phyloP scores from a whole-genome alignment of 2,888 invertebrate genomes.

The Eurois occulta region DNA sequence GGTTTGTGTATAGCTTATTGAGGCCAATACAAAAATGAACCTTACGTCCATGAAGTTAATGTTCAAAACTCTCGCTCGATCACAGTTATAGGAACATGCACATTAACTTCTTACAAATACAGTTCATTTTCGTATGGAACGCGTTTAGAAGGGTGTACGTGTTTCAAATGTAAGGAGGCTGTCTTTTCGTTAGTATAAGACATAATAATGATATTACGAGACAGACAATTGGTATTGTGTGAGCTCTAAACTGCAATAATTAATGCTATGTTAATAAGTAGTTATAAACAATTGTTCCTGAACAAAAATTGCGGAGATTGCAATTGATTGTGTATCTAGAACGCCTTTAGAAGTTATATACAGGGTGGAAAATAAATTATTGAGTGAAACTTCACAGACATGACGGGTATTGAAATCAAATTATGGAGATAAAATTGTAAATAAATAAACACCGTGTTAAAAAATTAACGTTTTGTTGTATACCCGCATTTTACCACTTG shows the following conservation, averaged over 20 bases:
- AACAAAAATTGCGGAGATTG: not conserved
- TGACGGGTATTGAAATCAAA: too few species aligned
- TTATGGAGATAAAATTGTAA: too few species aligned
- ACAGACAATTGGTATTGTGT: slow-evolving; percentile 18
- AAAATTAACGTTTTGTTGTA: too few species aligned
- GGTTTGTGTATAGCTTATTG: not conserved
- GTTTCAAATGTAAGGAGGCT: not conserved
- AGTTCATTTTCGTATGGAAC: not conserved
- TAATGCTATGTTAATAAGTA: slow-evolving; percentile 45
- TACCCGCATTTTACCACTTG: too few species aligned
- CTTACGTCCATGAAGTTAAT: not conserved
- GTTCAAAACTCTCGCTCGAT: not conserved
- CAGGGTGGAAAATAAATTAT: too few species aligned
- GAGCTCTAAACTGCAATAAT: slow-evolving; percentile 44
- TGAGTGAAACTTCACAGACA: too few species aligned
- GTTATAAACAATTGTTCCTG: slow-evolving; percentile 25
- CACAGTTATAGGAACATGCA: not conserved
- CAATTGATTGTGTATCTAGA: slow-evolving; percentile 8
- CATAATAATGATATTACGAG: slow-evolving; percentile 37
- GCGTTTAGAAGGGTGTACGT: not conserved
- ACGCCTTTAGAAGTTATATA: not conserved
- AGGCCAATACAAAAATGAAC: not conserved
- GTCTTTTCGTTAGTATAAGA: not conserved
- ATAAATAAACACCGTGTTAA: too few species aligned
- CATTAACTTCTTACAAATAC: not conserved